phyloP scores from a whole-genome alignment of 1,140 invertebrate species.

The Saccostrea glomerata region DNA sequence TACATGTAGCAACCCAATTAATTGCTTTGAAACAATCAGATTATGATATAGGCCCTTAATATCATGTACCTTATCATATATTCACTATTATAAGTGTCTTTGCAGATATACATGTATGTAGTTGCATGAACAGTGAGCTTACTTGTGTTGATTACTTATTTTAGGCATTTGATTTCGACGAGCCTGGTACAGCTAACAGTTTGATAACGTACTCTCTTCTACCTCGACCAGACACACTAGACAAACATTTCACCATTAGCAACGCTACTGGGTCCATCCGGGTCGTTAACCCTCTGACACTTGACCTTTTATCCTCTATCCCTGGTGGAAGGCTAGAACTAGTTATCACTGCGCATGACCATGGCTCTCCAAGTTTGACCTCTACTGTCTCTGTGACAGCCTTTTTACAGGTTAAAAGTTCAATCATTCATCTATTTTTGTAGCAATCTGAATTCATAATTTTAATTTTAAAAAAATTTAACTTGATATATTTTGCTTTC shows the following conservation, averaged over 20 bases:
- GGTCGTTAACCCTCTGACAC: background rate
- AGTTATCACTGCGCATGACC: background rate
- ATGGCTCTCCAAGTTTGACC: background rate
- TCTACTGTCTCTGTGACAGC: background rate
- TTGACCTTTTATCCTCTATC: background rate
- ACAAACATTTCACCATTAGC: conserved; percentile 2
- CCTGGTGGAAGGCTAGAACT: background rate
- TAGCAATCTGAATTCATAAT: too few species aligned
- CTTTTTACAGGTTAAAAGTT: background rate
- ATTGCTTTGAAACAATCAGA: too few species aligned
- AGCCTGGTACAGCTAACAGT: background rate
- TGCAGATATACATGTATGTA: background rate
- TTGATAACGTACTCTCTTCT: background rate
- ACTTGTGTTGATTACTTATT: background rate
- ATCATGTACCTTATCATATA: background rate
- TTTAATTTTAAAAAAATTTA: too few species aligned
- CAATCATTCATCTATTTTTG: too few species aligned
- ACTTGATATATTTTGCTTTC: too few species aligned
- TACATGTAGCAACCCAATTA: too few species aligned
- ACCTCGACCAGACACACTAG: background rate
- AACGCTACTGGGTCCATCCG: background rate
- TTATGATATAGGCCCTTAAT: too few species aligned
- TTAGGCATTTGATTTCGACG: background rate
- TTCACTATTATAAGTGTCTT: background rate
- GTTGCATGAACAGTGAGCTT: too few species aligned